phyloP scores from a whole-genome alignment of 2,113 vertebrate genomes.

The Triplophysa rosa region DNA sequence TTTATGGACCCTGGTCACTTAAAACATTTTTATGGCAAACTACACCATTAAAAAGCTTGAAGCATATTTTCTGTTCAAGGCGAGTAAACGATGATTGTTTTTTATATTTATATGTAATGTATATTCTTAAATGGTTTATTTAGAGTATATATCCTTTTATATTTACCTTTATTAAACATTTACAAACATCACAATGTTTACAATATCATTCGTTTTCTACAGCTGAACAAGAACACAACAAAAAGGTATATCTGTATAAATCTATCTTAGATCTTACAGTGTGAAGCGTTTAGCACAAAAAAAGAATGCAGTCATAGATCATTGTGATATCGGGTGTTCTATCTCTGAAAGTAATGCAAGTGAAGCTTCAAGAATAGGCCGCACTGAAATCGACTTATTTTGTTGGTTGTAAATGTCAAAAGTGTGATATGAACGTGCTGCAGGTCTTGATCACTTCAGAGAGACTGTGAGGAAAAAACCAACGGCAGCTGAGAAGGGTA shows the following conservation, averaged over 20 bases:
- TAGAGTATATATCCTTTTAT: no score
- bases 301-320: background rate
- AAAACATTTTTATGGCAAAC: no score
- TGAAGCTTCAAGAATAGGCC: background rate
- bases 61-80: no score
- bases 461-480: conserved; percentile 16
- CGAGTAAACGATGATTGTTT: no score
- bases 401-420: conserved; percentile 10
- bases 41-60: no score
- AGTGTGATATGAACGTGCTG: conserved; percentile 27
- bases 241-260: background rate
- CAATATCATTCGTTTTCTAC: no score
- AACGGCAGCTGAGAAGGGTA: conserved; percentile 29
- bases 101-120: no score
- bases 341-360: background rate
- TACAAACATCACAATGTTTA: no score
- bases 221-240: no score
- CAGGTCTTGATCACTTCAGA: conserved; percentile 31
- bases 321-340: background rate
- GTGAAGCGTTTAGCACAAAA: background rate
- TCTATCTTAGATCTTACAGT: background rate
- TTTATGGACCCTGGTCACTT: no score
- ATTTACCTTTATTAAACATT: no score
- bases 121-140: no score
- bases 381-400: background rate